Conservation (phyloP, 1,140 invertebrate species). For the Charaxes varanes region DNA sequence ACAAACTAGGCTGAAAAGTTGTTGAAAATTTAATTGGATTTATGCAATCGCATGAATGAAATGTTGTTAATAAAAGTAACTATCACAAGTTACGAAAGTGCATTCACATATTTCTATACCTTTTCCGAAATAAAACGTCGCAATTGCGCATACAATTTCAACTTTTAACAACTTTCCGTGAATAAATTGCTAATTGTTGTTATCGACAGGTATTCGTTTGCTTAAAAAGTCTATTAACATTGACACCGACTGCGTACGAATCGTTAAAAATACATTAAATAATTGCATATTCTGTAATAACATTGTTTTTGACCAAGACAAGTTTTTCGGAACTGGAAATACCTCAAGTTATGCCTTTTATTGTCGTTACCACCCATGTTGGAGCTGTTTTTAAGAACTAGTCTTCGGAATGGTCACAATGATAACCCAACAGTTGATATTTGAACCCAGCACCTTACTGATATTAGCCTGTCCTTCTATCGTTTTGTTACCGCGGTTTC, state of each 20-base stretch:
- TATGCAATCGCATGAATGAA: slow-evolving; percentile 10
- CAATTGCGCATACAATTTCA: not conserved
- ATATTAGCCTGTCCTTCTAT: too few species aligned
- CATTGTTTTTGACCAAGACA: too few species aligned
- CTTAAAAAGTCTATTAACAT: slow-evolving; percentile 9
- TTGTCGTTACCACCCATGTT: too few species aligned
- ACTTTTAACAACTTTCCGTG: not conserved
- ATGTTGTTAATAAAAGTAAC: slow-evolving; percentile 1
- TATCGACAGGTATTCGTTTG: not conserved
- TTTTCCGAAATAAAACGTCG: not conserved
- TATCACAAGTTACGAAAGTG: not conserved
- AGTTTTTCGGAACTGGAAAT: not conserved
- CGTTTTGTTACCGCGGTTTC: too few species aligned
- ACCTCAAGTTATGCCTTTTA: slow-evolving; percentile 1
- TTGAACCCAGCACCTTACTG: too few species aligned
- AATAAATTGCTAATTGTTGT: slow-evolving; percentile 7
- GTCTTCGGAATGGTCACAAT: too few species aligned
- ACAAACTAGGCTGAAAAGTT: slow-evolving; percentile 5
- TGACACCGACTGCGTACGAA: slow-evolving; percentile 1
- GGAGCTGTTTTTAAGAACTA: too few species aligned
- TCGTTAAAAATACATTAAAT: slow-evolving; percentile 15
- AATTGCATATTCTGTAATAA: slow-evolving; percentile 2
- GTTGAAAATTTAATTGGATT: slow-evolving; percentile 13
- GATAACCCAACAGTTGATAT: too few species aligned
- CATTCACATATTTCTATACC: not conserved